phyloP scores from a whole-genome alignment of 1,140 invertebrate species.

The Caenorhabditis briggsae region DNA sequence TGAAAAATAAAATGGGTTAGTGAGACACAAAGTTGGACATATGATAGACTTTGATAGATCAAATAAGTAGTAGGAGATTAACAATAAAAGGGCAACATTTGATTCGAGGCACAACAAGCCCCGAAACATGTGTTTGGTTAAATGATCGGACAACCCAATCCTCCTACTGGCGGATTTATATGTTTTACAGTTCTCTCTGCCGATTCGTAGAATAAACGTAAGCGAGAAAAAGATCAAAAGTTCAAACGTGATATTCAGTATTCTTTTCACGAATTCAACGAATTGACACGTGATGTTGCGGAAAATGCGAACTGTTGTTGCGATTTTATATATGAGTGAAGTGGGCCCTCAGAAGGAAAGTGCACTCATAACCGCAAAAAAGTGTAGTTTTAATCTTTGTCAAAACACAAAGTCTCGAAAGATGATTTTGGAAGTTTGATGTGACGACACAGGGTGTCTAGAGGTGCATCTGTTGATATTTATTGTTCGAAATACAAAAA shows the following conservation, averaged over 20 bases:
- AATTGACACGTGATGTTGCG: constrained; percentile 18
- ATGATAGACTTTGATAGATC: constrained; percentile 36
- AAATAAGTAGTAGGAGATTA: background rate
- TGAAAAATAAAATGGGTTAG: background rate
- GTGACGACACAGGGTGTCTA: background rate
- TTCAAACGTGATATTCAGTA: constrained; percentile 41
- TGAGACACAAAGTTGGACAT: background rate
- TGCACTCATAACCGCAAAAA: constrained; percentile 7
- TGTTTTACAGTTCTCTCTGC: constrained; percentile 15
- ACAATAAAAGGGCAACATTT: constrained; percentile 14
- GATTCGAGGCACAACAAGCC: background rate
- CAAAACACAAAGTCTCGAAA: constrained; percentile 42
- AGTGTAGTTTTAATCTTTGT: constrained; percentile 42
- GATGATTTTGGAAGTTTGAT: background rate
- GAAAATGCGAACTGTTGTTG: constrained; percentile 28
- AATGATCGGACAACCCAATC: background rate
- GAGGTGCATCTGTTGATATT: background rate
- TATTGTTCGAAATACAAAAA: no score
- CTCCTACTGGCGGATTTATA: constrained; percentile 14
- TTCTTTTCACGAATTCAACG: constrained; percentile 23
- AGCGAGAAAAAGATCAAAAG: constrained; percentile 33
- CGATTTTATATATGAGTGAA: constrained; percentile 29
- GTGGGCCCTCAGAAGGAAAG: constrained; percentile 9
- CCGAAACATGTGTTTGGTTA: background rate
- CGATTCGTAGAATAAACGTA: background rate